Percentiles rank a stretch among this genome's conserved stretches.
Conservation (phyloP, 2,797 vertebrate genomes). For the Ataeniobius toweri region DNA sequence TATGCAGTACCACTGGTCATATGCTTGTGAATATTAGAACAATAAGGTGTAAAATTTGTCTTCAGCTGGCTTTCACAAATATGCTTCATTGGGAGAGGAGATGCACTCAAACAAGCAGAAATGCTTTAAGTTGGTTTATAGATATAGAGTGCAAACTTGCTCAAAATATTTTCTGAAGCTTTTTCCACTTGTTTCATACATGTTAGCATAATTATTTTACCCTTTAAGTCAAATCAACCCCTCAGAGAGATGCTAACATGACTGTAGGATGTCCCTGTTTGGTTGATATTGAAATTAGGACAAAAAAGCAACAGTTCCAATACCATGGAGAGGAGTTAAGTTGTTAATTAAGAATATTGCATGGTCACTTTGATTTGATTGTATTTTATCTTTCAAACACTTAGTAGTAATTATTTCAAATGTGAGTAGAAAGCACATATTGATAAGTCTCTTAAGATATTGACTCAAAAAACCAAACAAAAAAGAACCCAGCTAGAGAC, state of each 20-base stretch:
- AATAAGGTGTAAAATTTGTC: neutral
- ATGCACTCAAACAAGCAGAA: neutral
- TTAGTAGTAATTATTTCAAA: neutral
- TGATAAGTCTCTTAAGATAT: constrained; percentile 16
- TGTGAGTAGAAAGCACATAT: constrained; percentile 16
- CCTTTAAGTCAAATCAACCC: neutral
- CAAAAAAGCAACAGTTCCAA: neutral
- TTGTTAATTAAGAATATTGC: neutral
- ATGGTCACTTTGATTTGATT: neutral
- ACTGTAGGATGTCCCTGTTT: neutral
- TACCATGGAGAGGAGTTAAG: neutral
- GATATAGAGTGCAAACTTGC: neutral
- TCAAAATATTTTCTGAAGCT: neutral
- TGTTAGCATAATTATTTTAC: neutral
- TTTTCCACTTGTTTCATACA: neutral
- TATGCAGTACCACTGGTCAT: neutral
- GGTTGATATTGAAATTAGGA: constrained; percentile 3
- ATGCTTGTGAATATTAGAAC: neutral
- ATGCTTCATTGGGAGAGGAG: neutral
- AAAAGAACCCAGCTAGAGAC: constrained; percentile 33
- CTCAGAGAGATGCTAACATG: neutral
- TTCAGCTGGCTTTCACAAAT: neutral
- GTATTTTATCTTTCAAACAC: neutral
- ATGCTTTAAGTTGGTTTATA: neutral
- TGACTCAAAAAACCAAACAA: constrained; percentile 32